Evolutionary conservation across 2,113 vertebrate genomes (phyloP), one percentile per base, ranked within the genome.

Genomic region (Himantopus leucocephalus): DNA sequence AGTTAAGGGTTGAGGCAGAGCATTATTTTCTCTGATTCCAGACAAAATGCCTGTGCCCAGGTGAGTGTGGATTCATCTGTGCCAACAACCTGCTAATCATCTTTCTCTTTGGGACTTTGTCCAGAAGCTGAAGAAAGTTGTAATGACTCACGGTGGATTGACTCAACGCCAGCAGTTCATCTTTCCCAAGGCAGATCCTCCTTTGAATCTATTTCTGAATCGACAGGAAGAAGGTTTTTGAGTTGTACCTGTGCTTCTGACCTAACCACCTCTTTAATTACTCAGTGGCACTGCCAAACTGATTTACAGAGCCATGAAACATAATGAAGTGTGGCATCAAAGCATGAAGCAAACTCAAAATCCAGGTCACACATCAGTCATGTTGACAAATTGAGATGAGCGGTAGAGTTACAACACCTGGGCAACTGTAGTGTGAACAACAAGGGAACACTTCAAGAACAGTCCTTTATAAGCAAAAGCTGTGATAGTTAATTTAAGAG

Each of bases 351-450:
- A 32, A 50, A 73, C 27, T 84, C 59, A 84, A 77, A 91, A 67
- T 81, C 68, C 11, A 8, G 59, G 29, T 81, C 22, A 32, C 50
- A 18, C 20, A 26, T 81, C 0, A 6, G 19, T 71, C 35, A 3
- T 17, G 22, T 23, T 0, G 0, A 55, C 29, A 71, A 62, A 52
- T 37, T 0, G 3, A 66, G 30, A 39, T 64, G 50, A 87, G 19
- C 21, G 20, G 20, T 50, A 32, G 55, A 53, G 48, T 91, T 92
- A 17, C 3, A 45, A 7, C n/a, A 52, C 11, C 24, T 34, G 32
- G 16, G 23, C 15, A 84, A 30, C 63, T 53, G 39, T 26, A 27
- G 32, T 34, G 30, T 0, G 0, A 70, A 39, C 29, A 37, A 12
- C 16, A 56, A 43, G 23, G 43, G 21, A 73, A 60, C 37, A 15